Percentiles rank a stretch among this genome's conserved stretches.
These are phyloP conservation scores for Crypturellus tataupa DNA, from an alignment of 2,797 vertebrate genomes.

Conservation along the genomic window DNA sequence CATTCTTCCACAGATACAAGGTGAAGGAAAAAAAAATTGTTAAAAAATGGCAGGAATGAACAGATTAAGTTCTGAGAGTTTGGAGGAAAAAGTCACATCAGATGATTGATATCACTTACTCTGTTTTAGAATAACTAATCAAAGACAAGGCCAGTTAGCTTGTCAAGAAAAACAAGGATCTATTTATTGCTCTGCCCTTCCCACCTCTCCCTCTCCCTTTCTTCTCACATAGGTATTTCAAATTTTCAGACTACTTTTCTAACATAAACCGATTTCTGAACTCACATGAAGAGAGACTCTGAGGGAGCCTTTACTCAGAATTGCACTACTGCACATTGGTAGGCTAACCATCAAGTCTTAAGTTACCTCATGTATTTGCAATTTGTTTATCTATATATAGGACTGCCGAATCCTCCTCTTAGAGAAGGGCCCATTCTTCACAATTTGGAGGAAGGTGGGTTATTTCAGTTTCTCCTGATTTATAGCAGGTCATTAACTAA, in stretches of 20 bases:
- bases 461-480: background rate
- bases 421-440: background rate
- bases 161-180: background rate
- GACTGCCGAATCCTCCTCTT: background rate
- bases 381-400: background rate
- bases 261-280: background rate
- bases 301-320: background rate
- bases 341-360: background rate
- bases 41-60: background rate
- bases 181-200: background rate
- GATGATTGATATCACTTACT: background rate
- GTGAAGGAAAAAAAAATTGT: background rate
- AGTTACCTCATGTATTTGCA: background rate
- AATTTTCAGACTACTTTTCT: background rate
- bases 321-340: background rate
- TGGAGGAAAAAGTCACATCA: background rate
- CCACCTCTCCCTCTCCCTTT: background rate
- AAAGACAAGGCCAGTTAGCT: background rate
- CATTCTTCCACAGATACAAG: background rate
- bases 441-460: background rate
- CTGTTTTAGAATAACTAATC: background rate
- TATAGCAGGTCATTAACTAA: background rate
- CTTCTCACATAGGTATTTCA: background rate
- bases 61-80: background rate
- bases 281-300: background rate